Conservation (phyloP, 1,140 invertebrate genomes). For the Hyposmocoma kahamanoa region DNA sequence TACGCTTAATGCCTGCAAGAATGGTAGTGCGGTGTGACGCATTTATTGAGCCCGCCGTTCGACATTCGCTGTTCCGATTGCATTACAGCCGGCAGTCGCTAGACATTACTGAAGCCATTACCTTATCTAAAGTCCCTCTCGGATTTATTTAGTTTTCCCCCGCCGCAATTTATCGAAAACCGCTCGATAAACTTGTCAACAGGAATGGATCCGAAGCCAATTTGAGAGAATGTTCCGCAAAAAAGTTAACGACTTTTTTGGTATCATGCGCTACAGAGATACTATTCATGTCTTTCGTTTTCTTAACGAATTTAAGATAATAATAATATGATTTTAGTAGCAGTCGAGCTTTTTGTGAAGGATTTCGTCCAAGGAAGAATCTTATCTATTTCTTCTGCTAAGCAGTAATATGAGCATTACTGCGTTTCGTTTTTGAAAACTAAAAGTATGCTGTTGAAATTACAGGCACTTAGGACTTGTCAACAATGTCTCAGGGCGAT, state of each 20-base stretch:
- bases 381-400: too few relatives aligned
- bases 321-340: too few relatives aligned
- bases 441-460: too few relatives aligned
- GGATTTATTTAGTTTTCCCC: constrained; percentile 73
- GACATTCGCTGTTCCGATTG: constrained; percentile 57
- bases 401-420: too few relatives aligned
- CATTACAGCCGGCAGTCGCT: constrained; percentile 60
- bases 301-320: too few relatives aligned
- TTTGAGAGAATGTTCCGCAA: constrained; percentile 46
- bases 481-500: too few relatives aligned
- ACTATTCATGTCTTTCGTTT: too few relatives aligned
- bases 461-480: too few relatives aligned
- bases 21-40: too few relatives aligned
- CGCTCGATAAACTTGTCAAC: constrained; percentile 72
- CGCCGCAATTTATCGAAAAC: constrained; percentile 70
- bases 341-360: too few relatives aligned
- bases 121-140: constrained; percentile 71
- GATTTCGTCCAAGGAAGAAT: too few relatives aligned
- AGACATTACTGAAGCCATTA: constrained; percentile 69
- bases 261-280: constrained; percentile 15
- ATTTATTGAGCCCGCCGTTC: constrained; percentile 40
- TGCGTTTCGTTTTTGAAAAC: too few relatives aligned
- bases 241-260: constrained; percentile 53
- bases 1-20: not conserved
- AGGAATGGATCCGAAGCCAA: constrained; percentile 62